Conservation (phyloP, 2,888 invertebrate species). For the Cotesia congregata region DNA sequence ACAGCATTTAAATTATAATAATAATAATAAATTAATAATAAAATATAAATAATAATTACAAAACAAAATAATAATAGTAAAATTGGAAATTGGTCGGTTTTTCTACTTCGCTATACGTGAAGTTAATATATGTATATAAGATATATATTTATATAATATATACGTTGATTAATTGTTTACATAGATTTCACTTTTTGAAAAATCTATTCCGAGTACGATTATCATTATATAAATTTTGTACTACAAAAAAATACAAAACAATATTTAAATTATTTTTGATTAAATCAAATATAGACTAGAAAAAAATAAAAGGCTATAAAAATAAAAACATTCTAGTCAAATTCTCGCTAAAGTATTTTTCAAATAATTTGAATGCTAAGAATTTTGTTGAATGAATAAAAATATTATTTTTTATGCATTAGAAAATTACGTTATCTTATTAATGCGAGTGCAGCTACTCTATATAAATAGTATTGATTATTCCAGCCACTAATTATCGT, state of each 20-base stretch:
- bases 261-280: neutral
- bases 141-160: neutral
- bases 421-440: neutral
- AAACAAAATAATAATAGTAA: constrained; percentile 13
- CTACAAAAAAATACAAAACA: neutral
- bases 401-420: neutral
- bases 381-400: neutral
- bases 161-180: neutral
- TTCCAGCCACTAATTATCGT: too few species aligned
- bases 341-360: neutral
- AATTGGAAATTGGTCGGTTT: neutral
- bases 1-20: constrained; percentile 15
- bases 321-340: neutral
- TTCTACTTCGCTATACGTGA: neutral
- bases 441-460: neutral
- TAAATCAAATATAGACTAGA: neutral
- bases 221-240: neutral
- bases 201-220: neutral
- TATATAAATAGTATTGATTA: neutral
- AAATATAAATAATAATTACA: neutral
- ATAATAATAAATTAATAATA: neutral
- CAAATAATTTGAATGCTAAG: neutral
- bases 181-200: neutral
- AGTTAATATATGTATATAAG: neutral
- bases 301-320: neutral